A percentile compares a stretch with the other conserved stretches of the same genome.
Conservation (phyloP, 2,797 vertebrate genomes). For the Megalops cyprinoides region DNA sequence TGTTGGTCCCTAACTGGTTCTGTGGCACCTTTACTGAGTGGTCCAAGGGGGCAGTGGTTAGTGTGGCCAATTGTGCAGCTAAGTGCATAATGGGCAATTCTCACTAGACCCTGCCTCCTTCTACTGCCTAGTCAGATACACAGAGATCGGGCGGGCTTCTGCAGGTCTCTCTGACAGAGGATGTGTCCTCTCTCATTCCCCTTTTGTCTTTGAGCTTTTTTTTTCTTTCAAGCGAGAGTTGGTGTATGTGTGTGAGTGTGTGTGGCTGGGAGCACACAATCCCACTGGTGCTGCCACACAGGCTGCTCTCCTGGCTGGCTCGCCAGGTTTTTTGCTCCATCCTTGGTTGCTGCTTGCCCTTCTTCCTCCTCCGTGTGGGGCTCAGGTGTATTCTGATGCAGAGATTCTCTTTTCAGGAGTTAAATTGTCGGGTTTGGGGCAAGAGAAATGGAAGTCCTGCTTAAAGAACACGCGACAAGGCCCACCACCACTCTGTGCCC, state of each 20-base stretch:
- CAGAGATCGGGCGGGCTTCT: not conserved
- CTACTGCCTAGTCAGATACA: not conserved
- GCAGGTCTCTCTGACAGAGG: slow-evolving; percentile 3
- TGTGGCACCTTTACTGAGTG: not conserved
- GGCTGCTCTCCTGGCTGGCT: slow-evolving; percentile 57
- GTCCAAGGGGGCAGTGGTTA: not conserved
- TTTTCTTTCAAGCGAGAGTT: too few relatives aligned
- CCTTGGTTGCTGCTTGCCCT: slow-evolving; percentile 79
- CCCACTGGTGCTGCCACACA: slow-evolving; percentile 27
- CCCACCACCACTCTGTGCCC: not conserved
- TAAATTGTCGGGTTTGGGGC: slow-evolving; percentile 53
- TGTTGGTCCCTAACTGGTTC: not conserved
- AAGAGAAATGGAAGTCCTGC: slow-evolving; percentile 67
- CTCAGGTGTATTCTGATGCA: slow-evolving; percentile 59
- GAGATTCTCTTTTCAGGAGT: slow-evolving; percentile 60
- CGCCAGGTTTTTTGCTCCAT: slow-evolving; percentile 64
- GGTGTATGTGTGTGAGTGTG: too few relatives aligned
- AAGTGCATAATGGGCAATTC: not conserved
- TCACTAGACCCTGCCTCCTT: not conserved
- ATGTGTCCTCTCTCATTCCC: too few relatives aligned
- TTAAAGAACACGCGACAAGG: slow-evolving; percentile 69
- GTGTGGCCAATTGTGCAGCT: too few relatives aligned
- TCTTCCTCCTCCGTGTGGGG: slow-evolving; percentile 64
- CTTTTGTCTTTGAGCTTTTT: too few relatives aligned
- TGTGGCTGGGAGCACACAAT: not conserved